Evolutionary conservation across 2,888 invertebrate genomes (phyloP).

Genomic region (Teleiodes luculella): DNA sequence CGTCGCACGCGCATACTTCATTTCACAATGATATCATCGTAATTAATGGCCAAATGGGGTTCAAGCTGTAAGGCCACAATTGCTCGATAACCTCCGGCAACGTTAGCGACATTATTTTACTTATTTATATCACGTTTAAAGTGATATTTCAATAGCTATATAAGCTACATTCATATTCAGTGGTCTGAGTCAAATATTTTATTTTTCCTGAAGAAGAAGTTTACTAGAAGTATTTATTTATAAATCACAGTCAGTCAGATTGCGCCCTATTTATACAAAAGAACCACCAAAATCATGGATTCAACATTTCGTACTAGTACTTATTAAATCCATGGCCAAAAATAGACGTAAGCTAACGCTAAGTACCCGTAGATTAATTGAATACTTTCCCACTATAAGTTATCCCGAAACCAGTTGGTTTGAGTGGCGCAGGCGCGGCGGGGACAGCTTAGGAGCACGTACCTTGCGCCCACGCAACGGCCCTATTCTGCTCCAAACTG

Average conservation of each 20-base stretch:
- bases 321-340: too few species aligned
- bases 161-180: too few species aligned
- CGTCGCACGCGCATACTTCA: not conserved
- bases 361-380: not conserved
- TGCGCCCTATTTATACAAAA: too few species aligned
- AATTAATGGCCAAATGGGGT: not conserved
- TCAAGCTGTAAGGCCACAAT: not conserved
- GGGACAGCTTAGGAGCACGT: not conserved
- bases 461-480: not conserved
- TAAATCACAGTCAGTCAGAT: too few species aligned
- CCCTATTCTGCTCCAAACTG: not conserved
- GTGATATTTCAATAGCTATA: not conserved
- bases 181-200: too few species aligned
- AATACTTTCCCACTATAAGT: constrained; percentile 9
- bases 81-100: not conserved
- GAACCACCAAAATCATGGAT: too few species aligned
- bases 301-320: too few species aligned
- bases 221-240: too few species aligned
- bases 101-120: not conserved
- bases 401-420: constrained; percentile 6
- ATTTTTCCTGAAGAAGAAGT: too few species aligned
- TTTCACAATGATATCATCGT: not conserved
- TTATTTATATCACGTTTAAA: not conserved
- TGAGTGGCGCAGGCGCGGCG: not conserved
- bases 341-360: too few species aligned